Conservation (phyloP, 2,797 vertebrate species). For the Bradypus variegatus region DNA sequence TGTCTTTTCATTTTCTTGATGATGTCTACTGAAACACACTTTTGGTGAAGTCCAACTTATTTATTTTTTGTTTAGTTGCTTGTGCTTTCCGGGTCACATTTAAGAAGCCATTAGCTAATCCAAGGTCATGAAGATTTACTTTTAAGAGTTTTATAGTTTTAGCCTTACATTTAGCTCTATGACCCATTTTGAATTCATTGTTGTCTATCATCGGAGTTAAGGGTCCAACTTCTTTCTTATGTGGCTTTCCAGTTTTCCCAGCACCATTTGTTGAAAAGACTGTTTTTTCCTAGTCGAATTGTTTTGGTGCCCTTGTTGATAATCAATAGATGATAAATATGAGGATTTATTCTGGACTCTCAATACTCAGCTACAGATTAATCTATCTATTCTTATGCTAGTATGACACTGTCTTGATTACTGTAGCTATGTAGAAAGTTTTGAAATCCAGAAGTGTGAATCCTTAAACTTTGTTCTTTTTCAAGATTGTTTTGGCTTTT, state of each 20-base stretch:
- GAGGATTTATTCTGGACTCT: neutral
- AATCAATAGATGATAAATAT: neutral
- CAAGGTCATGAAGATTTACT: neutral
- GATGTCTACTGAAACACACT: neutral
- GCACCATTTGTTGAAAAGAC: neutral
- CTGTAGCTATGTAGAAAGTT: neutral
- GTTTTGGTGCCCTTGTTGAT: neutral
- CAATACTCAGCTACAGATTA: neutral
- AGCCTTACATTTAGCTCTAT: neutral
- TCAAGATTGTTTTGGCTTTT: neutral
- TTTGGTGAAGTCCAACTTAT: neutral
- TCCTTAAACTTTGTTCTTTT: neutral
- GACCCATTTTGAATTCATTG: neutral
- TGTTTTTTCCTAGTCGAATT: neutral
- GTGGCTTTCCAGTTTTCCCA: neutral
- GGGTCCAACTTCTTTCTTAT: neutral
- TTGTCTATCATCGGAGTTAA: neutral
- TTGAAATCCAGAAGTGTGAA: neutral
- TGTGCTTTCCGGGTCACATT: neutral
- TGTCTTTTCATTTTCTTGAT: neutral
- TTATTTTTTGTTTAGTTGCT: neutral
- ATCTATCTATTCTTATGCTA: neutral
- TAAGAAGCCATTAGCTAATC: neutral
- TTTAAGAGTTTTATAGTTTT: neutral
- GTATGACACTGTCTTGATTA: too few species aligned